Base-by-base conservation (phyloP, 2,797 vertebrate species). In the Leptodon cayanensis region DNA sequence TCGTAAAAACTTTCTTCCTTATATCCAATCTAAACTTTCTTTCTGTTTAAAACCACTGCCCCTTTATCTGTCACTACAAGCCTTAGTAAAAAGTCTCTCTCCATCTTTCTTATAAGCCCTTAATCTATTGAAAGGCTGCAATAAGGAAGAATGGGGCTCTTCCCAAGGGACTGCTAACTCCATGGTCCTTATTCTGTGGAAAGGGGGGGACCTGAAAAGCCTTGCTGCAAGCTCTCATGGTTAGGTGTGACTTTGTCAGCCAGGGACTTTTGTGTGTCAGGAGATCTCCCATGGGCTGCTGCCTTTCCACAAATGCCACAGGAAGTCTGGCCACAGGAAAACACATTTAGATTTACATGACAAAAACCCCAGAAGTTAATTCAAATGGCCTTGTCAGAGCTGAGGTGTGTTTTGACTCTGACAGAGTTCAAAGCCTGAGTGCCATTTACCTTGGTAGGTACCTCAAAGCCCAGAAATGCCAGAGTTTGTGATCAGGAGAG, bases 361-460 rank as follows among this genome's bases (percentile, higher is more conserved):
- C 21, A 58, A 54, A 59, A 39, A 10, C 2, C 17, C n/a, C 52
- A 54, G 57, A 35, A 59, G 25, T 52, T 47, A 79, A 54, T 22
- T 55, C 40, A 55, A 16, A 33, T 6, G 3, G 0, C 65, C 35
- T 3, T 0, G 0, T 7, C 55, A 26, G 79, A 40, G 47, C 33
- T 35, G 58, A 62, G 55, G 80, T 2, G 2, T 35, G 50, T 57
- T 57, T 76, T 42, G 42, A 17, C 24, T 61, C 19, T 67, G 31
- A 7, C 4, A 8, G 49, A 67, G 8, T 31, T 40, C 35, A 80
- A 40, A 40, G 7, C 44, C 16, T 58, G 39, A n/a, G 4, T 50
- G 72, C 5, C n/a, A 5, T 67, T 52, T 57, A 20, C 31, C 47
- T 57, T 39, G 26, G 37, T 1, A 17, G 11, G 14, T 42, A 37